These are phyloP conservation scores for Drosophila picticornis DNA, from an alignment of 2,888 invertebrate species.

Conservation along the genomic window DNA sequence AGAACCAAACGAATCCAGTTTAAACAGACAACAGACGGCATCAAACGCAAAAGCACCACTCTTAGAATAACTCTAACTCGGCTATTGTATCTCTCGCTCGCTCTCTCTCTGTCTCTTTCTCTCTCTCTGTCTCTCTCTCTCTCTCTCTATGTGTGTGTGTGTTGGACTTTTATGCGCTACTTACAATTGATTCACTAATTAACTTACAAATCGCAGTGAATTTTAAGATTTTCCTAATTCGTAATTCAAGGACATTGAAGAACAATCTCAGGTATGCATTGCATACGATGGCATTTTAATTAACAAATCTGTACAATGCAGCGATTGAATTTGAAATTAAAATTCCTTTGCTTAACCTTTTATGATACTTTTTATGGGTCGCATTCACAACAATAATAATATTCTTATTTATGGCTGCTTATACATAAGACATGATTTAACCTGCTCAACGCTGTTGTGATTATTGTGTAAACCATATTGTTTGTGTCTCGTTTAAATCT, in stretches of 20 bases:
- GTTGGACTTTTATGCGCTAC: background rate
- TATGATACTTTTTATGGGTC: background rate
- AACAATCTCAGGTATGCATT: background rate
- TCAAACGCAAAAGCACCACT: constrained; percentile 39
- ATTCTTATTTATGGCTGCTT: background rate
- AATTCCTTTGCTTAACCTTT: background rate
- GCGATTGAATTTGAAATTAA: background rate
- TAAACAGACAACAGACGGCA: constrained; percentile 31
- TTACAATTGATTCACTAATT: background rate
- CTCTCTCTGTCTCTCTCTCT: constrained; percentile 4
- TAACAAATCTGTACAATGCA: background rate
- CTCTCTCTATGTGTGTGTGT: constrained; percentile 6
- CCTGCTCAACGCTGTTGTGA: background rate
- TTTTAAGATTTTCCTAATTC: background rate
- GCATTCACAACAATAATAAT: background rate
- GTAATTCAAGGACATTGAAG: background rate
- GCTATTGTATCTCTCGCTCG: constrained; percentile 2
- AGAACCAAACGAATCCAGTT: constrained; percentile 75
- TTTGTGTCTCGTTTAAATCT: background rate
- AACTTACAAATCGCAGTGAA: background rate
- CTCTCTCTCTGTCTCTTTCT: constrained; percentile 1
- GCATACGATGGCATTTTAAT: background rate
- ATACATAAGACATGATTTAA: background rate
- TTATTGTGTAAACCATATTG: background rate
- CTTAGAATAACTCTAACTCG: constrained; percentile 35